Percentiles rank a stretch among this genome's conserved stretches.
Conservation (phyloP, 2,113 vertebrate species). For the Dasypus novemcinctus region DNA sequence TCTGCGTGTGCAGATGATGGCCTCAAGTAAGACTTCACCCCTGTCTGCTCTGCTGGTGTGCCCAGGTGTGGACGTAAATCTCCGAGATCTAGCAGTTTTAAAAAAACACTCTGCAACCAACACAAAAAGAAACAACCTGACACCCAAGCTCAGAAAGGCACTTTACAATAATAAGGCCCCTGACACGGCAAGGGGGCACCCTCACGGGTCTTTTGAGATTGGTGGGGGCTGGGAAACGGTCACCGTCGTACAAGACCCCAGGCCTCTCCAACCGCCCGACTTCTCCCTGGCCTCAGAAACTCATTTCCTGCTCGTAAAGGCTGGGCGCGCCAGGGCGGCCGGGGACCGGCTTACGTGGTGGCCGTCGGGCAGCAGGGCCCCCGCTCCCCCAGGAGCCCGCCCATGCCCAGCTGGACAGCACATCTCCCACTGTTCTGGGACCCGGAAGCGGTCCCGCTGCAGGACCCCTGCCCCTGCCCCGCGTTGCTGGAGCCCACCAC, state of each 20-base stretch:
- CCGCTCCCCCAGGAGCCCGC: no score
- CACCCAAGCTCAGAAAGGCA: fast-evolving
- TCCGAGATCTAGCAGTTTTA: not conserved
- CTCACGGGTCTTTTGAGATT: not conserved
- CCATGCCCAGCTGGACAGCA: not conserved
- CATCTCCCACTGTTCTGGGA: not conserved
- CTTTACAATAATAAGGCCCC: not conserved
- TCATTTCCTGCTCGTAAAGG: not conserved
- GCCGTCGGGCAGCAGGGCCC: not conserved
- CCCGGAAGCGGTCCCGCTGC: not conserved
- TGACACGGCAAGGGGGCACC: no score
- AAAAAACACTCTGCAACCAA: fast-evolving
- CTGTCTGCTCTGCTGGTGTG: not conserved
- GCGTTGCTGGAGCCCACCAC: not conserved
- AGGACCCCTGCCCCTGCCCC: not conserved
- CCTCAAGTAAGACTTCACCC: fast-evolving
- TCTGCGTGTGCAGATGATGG: no score
- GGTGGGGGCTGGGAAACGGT: fast-evolving
- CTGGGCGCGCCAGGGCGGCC: fast-evolving
- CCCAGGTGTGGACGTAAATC: fast-evolving
- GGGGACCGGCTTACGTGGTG: no score
- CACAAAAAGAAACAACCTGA: not conserved
- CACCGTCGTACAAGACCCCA: not conserved
- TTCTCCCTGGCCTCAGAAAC: not conserved
- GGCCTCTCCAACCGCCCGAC: not conserved